Evolutionary conservation across 2,888 invertebrate genomes (phyloP).

Genomic region (Apocheima hispidaria): DNA sequence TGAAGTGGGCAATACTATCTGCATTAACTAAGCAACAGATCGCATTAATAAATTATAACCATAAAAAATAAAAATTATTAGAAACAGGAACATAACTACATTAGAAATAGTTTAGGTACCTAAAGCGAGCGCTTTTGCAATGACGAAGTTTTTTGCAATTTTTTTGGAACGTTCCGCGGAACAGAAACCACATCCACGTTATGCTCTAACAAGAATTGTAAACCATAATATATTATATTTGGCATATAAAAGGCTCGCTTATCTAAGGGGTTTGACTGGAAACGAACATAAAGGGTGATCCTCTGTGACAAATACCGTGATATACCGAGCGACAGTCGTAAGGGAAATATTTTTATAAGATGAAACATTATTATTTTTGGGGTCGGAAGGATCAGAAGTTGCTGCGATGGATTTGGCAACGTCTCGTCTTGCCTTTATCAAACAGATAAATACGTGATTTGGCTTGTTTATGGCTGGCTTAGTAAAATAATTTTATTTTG

Average conservation of each 20-base stretch:
- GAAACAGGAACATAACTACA: too few relatives aligned
- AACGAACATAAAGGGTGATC: constrained; percentile 87
- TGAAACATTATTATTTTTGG: constrained; percentile 86
- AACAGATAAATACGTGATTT: constrained; percentile 33
- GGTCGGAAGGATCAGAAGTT: constrained; percentile 81
- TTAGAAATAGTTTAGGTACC: too few relatives aligned
- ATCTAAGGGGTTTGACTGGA: constrained; percentile 87
- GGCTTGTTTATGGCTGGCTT: constrained; percentile 42
- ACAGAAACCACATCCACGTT: constrained; percentile 61
- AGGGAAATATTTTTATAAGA: constrained; percentile 86
- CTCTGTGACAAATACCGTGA: constrained; percentile 86
- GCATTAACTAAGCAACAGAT: too few relatives aligned
- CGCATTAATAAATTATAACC: too few relatives aligned
- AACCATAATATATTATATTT: constrained; percentile 87
- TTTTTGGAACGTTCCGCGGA: constrained; percentile 7
- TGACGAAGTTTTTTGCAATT: too few relatives aligned
- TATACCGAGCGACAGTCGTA: constrained; percentile 85
- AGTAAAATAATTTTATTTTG: constrained; percentile 26
- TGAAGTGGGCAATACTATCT: too few relatives aligned
- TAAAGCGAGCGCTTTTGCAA: too few relatives aligned
- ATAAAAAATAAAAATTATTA: too few relatives aligned
- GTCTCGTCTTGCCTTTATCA: constrained; percentile 44
- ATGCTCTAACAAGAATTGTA: constrained; percentile 73
- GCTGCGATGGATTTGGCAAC: constrained; percentile 77
- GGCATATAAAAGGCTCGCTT: constrained; percentile 87